Evolutionary conservation across 2,888 invertebrate genomes (phyloP).

Genomic region (Cistogaster globosa): DNA sequence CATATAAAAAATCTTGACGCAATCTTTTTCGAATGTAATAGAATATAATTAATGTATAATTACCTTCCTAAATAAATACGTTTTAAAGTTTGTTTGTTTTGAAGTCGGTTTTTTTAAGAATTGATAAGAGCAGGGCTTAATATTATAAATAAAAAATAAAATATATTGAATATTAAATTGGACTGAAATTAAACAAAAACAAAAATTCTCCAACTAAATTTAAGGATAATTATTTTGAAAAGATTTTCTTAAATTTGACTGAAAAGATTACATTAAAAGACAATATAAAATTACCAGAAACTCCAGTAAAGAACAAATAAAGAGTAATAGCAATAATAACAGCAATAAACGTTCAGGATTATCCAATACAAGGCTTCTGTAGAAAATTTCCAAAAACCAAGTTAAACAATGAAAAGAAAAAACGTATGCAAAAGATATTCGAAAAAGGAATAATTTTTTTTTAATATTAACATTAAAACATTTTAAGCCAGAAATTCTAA

Average conservation of each 20-base stretch:
- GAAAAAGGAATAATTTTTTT: slow-evolving; percentile 33
- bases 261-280: not conserved
- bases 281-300: slow-evolving; percentile 22
- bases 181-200: no score
- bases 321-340: slow-evolving; percentile 4
- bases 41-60: no score
- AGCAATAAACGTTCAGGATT: slow-evolving; percentile 46
- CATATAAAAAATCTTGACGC: no score
- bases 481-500: slow-evolving; percentile 63
- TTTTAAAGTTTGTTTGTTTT: no score
- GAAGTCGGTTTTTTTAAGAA: no score
- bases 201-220: no score
- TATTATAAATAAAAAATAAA: no score
- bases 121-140: no score
- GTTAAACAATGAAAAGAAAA: slow-evolving; percentile 7
- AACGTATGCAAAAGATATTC: slow-evolving; percentile 8
- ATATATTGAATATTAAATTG: no score
- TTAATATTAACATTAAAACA: slow-evolving; percentile 35
- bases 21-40: no score
- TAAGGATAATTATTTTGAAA: not conserved
- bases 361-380: slow-evolving; percentile 65
- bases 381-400: slow-evolving; percentile 53
- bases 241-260: slow-evolving; percentile 28
- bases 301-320: not conserved
- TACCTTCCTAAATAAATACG: no score